Conservation (phyloP, 2,797 vertebrate genomes). For the Sebastes hubbsi region DNA sequence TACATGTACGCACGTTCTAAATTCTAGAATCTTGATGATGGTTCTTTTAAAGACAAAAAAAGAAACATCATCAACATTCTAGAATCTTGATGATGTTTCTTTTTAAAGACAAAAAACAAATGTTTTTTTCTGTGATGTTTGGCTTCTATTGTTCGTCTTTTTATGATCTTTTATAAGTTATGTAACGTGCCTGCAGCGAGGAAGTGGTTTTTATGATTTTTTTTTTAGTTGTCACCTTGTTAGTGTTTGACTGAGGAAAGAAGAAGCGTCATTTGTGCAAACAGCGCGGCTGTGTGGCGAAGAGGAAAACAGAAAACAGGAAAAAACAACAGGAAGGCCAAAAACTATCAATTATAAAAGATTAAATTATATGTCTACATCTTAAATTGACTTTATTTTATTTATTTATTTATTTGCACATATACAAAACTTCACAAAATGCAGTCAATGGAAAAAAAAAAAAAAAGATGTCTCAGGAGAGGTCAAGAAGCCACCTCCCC, state of each 20-base stretch:
- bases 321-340: background rate
- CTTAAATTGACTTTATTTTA: background rate
- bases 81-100: too few relatives aligned
- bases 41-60: background rate
- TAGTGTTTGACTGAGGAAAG: background rate
- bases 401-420: too few relatives aligned
- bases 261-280: slow-evolving; percentile 45
- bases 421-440: too few relatives aligned
- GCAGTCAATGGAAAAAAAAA: too few relatives aligned
- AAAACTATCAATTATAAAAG: background rate
- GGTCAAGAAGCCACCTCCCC: too few relatives aligned
- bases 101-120: too few relatives aligned
- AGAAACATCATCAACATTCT: too few relatives aligned
- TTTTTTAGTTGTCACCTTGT: slow-evolving; percentile 23
- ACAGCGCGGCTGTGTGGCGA: slow-evolving; percentile 76
- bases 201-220: background rate
- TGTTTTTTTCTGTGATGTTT: too few relatives aligned
- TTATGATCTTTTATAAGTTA: background rate
- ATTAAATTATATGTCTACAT: background rate
- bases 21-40: too few relatives aligned
- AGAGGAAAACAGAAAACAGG: background rate
- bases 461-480: too few relatives aligned
- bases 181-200: background rate
- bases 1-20: background rate
- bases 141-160: background rate